phyloP scores from a whole-genome alignment of 2,888 invertebrate species.

The Teleogryllus oceanicus region DNA sequence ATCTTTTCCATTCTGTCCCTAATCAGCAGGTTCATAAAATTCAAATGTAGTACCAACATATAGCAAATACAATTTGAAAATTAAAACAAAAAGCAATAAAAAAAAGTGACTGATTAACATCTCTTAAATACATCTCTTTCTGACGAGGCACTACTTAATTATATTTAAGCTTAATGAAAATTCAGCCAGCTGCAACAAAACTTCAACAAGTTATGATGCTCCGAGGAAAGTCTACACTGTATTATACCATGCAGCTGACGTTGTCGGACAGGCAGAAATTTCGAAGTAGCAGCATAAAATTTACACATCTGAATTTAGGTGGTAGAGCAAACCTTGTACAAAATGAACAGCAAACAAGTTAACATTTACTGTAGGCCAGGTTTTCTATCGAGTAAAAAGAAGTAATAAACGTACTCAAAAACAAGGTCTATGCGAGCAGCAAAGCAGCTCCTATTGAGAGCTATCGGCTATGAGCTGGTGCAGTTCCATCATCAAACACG shows the following conservation, averaged over 20 bases:
- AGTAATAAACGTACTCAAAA: not conserved
- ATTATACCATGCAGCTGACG: conserved; percentile 5
- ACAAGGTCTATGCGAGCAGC: not conserved
- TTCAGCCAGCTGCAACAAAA: conserved; percentile 1
- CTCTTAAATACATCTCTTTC: too few relatives aligned
- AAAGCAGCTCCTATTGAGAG: not conserved
- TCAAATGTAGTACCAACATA: not conserved
- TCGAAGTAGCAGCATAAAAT: not conserved
- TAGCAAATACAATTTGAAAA: not conserved
- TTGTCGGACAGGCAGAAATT: not conserved
- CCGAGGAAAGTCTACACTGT: not conserved
- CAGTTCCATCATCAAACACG: not conserved
- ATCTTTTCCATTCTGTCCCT: conserved; percentile 1
- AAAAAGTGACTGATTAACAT: too few relatives aligned
- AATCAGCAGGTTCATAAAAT: not conserved
- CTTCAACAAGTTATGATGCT: not conserved
- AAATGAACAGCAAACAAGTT: not conserved
- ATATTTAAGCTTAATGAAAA: not conserved
- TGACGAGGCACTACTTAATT: not conserved
- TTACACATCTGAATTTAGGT: not conserved
- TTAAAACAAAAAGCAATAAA: not conserved
- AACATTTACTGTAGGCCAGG: conserved; percentile 6
- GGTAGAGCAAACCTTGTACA: not conserved
- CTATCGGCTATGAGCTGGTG: not conserved
- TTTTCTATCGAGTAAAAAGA: not conserved